Conservation (phyloP, 2,888 invertebrate species). For the Abrostola triplasia region DNA sequence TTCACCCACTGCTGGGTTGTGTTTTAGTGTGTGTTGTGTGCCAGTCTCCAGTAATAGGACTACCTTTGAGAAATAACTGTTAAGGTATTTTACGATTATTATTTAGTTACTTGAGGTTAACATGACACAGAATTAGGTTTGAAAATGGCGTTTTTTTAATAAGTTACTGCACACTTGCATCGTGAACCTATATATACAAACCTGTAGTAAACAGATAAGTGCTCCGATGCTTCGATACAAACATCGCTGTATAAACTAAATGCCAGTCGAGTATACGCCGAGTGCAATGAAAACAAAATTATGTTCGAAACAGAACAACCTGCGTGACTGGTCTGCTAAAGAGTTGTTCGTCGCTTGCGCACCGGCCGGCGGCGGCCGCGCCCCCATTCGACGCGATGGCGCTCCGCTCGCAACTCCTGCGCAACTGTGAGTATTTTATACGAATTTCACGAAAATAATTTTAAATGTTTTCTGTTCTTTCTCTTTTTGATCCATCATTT, state of each 20-base stretch:
- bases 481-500: not conserved
- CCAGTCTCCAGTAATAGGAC: too few species aligned
- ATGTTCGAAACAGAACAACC: constrained; percentile 66
- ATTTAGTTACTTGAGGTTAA: too few species aligned
- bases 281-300: constrained; percentile 57
- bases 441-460: constrained; percentile 13
- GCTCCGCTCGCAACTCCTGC: constrained; percentile 82
- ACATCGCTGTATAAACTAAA: not conserved
- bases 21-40: too few species aligned
- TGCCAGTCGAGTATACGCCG: constrained; percentile 32
- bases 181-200: too few species aligned
- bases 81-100: too few species aligned
- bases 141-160: too few species aligned
- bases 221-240: too few species aligned
- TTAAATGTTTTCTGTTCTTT: not conserved
- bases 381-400: constrained; percentile 83
- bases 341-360: constrained; percentile 55
- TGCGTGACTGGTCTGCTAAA: constrained; percentile 78
- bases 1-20: too few species aligned
- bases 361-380: constrained; percentile 62
- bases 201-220: too few species aligned
- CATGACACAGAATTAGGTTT: too few species aligned
- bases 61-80: too few species aligned
- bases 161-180: too few species aligned
- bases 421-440: constrained; percentile 73